These are phyloP conservation scores for Pyralis farinalis DNA, from an alignment of 2,888 invertebrate genomes.

Conservation along the genomic window DNA sequence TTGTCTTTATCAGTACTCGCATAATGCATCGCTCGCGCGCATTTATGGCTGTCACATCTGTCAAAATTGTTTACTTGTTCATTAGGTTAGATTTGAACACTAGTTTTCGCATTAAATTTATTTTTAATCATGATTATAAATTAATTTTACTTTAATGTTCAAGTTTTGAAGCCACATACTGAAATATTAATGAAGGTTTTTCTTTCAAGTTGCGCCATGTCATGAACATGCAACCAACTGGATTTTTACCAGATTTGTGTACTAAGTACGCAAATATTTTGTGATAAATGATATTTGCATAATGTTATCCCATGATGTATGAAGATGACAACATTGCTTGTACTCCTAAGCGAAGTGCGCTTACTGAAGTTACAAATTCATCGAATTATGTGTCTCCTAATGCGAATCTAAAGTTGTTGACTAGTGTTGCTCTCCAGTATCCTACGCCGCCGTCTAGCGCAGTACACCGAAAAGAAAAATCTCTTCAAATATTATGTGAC, in stretches of 20 bases:
- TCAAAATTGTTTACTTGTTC: slow-evolving; percentile 65
- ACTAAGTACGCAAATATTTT: slow-evolving; percentile 74
- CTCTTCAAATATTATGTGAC: slow-evolving; percentile 81
- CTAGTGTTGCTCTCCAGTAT: slow-evolving; percentile 82
- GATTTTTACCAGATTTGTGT: slow-evolving; percentile 59
- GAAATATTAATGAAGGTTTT: slow-evolving; percentile 8
- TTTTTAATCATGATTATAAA: slow-evolving; percentile 16
- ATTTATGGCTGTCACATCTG: slow-evolving; percentile 66
- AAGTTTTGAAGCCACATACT: background rate
- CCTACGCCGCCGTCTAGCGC: slow-evolving; percentile 75
- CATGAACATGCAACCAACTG: slow-evolving; percentile 47
- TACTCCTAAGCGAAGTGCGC: slow-evolving; percentile 76
- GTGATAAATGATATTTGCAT: slow-evolving; percentile 57
- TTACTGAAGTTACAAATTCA: slow-evolving; percentile 79
- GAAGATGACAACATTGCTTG: slow-evolving; percentile 74
- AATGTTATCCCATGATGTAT: slow-evolving; percentile 76
- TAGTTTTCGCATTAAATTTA: no score
- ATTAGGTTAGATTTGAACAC: slow-evolving; percentile 55
- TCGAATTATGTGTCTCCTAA: slow-evolving; percentile 82
- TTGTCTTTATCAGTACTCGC: no score
- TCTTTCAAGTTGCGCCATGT: slow-evolving; percentile 17
- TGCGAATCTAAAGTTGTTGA: slow-evolving; percentile 84
- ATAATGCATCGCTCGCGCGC: slow-evolving; percentile 61
- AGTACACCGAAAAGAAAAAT: slow-evolving; percentile 80
- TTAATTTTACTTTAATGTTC: no score